These are phyloP conservation scores for Leptinotarsa peninsularis DNA, from an alignment of 2,888 invertebrate genomes.

Conservation along the genomic window DNA sequence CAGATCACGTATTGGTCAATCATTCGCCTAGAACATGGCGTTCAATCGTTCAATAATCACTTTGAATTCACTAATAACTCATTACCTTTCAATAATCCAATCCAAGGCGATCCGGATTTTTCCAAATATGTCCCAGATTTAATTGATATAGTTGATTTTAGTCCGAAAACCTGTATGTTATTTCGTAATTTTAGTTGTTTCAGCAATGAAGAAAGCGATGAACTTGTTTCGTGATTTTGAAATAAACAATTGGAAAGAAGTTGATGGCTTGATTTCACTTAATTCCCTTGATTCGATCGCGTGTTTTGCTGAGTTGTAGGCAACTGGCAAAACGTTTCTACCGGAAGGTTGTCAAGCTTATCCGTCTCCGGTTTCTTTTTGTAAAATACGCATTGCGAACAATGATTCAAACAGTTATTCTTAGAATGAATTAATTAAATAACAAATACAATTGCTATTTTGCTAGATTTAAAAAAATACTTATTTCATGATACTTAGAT, in stretches of 20 bases:
- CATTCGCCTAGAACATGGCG: conserved; percentile 31
- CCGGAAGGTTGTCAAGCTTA: neutral
- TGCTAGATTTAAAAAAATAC: too few relatives aligned
- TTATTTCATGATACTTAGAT: too few relatives aligned
- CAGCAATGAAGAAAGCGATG: conserved; percentile 19
- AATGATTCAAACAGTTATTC: neutral
- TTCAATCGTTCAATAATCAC: conserved; percentile 47
- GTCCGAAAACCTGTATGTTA: conserved; percentile 1
- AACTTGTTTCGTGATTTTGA: conserved; percentile 24
- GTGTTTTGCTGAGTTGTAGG: conserved; percentile 8
- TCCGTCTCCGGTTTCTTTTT: neutral
- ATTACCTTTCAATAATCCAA: conserved; percentile 47
- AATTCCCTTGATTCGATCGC: neutral
- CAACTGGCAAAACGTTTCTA: neutral
- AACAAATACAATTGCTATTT: too few relatives aligned
- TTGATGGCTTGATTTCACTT: conserved; percentile 8
- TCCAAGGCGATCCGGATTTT: conserved; percentile 51
- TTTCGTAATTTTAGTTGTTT: conserved; percentile 22
- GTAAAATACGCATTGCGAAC: neutral
- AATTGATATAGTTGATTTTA: conserved; percentile 13
- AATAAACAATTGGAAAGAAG: conserved; percentile 3
- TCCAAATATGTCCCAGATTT: conserved; percentile 38
- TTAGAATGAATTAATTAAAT: too few relatives aligned
- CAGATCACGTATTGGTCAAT: conserved; percentile 38
- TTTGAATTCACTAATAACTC: conserved; percentile 41